phyloP scores from a whole-genome alignment of 2,797 vertebrate species.

The Poecile montanus region DNA sequence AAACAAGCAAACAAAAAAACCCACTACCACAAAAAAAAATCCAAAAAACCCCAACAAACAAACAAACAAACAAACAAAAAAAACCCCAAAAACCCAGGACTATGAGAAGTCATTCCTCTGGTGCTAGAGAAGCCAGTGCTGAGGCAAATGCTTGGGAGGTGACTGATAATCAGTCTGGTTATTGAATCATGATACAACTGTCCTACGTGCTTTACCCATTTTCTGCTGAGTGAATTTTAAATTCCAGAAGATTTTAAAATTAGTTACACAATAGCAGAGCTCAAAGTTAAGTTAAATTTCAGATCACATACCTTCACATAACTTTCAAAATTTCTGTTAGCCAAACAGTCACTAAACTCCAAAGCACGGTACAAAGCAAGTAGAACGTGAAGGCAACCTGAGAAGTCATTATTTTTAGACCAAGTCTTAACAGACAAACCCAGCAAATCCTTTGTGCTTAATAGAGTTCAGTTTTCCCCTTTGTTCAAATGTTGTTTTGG shows the following conservation, averaged over 20 bases:
- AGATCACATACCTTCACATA: background rate
- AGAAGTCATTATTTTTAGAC: background rate
- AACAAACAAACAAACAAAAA: too few species aligned
- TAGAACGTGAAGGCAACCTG: background rate
- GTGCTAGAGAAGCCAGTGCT: background rate
- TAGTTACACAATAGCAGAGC: background rate
- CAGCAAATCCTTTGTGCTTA: background rate
- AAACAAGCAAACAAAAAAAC: background rate
- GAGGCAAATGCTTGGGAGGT: background rate
- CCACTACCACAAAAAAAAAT: background rate
- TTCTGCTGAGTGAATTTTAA: background rate
- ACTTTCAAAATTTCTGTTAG: background rate
- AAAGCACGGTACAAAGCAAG: background rate
- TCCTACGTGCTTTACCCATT: background rate
- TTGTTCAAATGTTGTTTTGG: background rate
- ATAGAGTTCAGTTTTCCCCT: background rate
- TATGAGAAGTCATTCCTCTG: background rate
- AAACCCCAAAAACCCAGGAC: background rate
- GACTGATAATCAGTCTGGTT: background rate
- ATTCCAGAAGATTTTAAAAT: background rate
- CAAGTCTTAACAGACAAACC: background rate
- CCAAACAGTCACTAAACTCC: background rate
- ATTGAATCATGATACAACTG: background rate
- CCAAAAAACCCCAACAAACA: background rate
- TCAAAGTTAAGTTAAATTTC: background rate